Conservation (phyloP, 2,888 invertebrate species). For the Eurytoma adleriae region DNA sequence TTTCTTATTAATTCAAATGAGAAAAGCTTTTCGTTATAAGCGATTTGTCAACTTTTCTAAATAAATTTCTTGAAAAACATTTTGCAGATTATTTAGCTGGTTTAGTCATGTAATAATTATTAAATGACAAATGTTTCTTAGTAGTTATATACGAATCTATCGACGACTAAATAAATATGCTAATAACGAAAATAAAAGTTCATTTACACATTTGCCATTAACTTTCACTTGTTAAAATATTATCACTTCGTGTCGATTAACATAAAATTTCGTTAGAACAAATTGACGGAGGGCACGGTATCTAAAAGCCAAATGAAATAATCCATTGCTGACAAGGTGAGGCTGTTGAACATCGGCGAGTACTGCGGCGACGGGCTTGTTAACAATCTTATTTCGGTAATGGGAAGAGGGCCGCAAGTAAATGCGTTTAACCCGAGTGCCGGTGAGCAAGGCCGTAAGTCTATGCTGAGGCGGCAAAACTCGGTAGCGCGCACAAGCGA, state of each 20-base stretch:
- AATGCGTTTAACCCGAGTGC: constrained; percentile 47
- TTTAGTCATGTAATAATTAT: too few species aligned
- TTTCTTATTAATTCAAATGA: too few species aligned
- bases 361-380: constrained; percentile 22
- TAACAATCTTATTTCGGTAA: constrained; percentile 55
- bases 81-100: too few species aligned
- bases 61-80: too few species aligned
- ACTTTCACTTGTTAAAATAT: neutral
- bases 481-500: constrained; percentile 17
- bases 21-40: too few species aligned
- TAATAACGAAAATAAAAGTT: too few species aligned
- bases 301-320: constrained; percentile 9
- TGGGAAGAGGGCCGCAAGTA: constrained; percentile 32
- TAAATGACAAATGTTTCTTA: too few species aligned
- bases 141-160: too few species aligned
- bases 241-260: neutral
- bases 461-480: constrained; percentile 36
- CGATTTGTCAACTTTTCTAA: too few species aligned
- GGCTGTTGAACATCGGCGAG: constrained; percentile 12
- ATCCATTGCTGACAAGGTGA: constrained; percentile 7
- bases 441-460: constrained; percentile 24
- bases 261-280: neutral
- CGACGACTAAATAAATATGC: too few species aligned
- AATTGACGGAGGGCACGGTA: too few species aligned
- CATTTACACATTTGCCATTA: too few species aligned